Percentiles rank a stretch among this genome's conserved stretches.
Conservation (phyloP, 35 echinoderm and acorn worm genomes). For the Apostichopus parvimensis region DNA sequence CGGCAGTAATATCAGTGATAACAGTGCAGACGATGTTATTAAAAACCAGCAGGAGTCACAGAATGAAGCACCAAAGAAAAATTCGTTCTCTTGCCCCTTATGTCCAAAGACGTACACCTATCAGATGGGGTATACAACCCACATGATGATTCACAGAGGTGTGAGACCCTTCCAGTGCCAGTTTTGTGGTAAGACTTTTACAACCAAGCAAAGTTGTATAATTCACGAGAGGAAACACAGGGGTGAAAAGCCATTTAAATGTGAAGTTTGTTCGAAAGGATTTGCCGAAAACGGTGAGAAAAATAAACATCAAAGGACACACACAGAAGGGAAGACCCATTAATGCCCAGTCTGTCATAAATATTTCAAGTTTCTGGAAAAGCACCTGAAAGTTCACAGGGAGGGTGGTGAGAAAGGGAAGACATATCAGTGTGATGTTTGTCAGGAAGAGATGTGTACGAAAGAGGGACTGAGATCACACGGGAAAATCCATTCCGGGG, state of each 20-base stretch:
- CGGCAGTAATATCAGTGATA: too few species aligned
- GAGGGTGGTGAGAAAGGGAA: background rate
- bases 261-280: conserved; percentile 1
- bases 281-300: background rate
- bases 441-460: conserved; percentile 11
- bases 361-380: too few species aligned
- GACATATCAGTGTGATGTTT: background rate
- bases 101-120: background rate
- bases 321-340: background rate
- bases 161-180: conserved; percentile 20
- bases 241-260: conserved; percentile 37
- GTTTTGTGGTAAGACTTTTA: conserved; percentile 32
- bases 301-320: conserved; percentile 1
- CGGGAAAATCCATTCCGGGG: conserved; percentile 5
- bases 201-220: background rate
- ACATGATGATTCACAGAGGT: conserved; percentile 37
- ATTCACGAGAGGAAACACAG: conserved; percentile 31
- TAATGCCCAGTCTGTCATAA: too few species aligned
- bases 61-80: too few species aligned
- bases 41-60: too few species aligned
- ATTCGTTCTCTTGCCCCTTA: too few species aligned
- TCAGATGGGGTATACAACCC: background rate
- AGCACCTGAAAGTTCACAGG: background rate
- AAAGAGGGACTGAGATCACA: background rate
- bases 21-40: background rate